Percentiles rank a stretch among this genome's conserved stretches.
These are phyloP conservation scores for Macrostomum cliftonense DNA, from an alignment of 2,888 invertebrate species.

Conservation along the genomic window DNA sequence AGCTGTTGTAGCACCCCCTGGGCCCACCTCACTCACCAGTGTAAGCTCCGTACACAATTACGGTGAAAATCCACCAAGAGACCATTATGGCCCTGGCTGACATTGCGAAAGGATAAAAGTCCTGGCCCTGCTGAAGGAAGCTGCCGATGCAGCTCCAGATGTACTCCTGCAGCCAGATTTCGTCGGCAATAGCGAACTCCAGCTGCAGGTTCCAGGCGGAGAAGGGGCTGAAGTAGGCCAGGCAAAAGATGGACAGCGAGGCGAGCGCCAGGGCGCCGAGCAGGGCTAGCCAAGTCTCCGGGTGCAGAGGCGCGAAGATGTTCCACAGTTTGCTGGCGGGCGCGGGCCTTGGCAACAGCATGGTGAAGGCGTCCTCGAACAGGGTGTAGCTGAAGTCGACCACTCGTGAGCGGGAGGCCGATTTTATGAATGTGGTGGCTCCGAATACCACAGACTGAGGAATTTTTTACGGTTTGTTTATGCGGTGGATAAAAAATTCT, in stretches of 20 bases:
- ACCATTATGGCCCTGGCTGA: not conserved
- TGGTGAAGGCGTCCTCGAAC: slow-evolving; percentile 1
- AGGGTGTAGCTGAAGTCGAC: slow-evolving; percentile 2
- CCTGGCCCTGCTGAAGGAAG: no score
- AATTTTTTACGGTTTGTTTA: no score
- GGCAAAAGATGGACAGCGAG: not conserved
- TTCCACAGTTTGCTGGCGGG: not conserved
- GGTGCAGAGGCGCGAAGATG: not conserved
- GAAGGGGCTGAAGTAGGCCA: slow-evolving; percentile 1
- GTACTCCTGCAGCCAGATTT: not conserved
- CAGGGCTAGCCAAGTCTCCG: not conserved
- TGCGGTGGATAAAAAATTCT: no score
- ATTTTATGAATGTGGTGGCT: not conserved
- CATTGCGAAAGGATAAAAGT: not conserved
- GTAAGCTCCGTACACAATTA: not conserved
- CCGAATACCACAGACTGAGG: not conserved
- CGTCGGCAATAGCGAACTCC: not conserved
- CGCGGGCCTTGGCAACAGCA: not conserved
- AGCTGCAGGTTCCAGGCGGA: not conserved
- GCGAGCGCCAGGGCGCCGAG: not conserved
- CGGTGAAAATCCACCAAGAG: not conserved
- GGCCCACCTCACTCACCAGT: no score
- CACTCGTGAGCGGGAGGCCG: not conserved
- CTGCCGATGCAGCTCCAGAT: not conserved
- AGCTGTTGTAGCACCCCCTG: no score